phyloP scores from a whole-genome alignment of 2,113 vertebrate genomes.

The Heterotilapia buettikoferi region DNA sequence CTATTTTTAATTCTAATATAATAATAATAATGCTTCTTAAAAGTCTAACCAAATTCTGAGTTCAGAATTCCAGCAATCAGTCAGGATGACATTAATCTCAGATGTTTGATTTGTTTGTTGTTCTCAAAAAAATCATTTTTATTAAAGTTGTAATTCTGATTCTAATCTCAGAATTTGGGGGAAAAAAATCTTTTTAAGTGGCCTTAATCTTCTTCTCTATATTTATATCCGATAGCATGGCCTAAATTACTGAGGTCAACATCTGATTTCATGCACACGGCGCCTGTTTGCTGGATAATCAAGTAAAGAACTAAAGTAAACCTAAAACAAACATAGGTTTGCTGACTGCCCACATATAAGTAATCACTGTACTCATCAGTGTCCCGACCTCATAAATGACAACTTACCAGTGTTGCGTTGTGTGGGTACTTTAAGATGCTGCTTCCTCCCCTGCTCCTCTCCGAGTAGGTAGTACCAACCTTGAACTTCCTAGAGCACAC shows the following conservation, averaged over 20 bases:
- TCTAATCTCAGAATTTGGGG: not conserved
- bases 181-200: not conserved
- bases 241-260: not conserved
- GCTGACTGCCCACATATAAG: not conserved
- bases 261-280: not conserved
- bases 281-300: not conserved
- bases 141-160: not conserved
- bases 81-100: not conserved
- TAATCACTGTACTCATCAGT: not conserved
- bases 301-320: not conserved
- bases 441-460: constrained; percentile 81
- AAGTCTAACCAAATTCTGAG: not conserved
- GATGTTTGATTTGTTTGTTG: not conserved
- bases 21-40: not conserved
- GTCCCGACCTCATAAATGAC: not conserved
- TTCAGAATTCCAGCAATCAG: not conserved
- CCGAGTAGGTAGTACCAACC: constrained; percentile 90
- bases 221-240: not conserved
- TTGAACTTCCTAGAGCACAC: constrained; percentile 71
- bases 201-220: not conserved
- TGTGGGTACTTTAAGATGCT: constrained; percentile 83
- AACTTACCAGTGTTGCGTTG: constrained; percentile 50
- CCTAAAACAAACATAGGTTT: not conserved
- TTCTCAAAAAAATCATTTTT: not conserved
- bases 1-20: not conserved